phyloP scores from a whole-genome alignment of 2,888 invertebrate species.

The Cosmia trapezina region DNA sequence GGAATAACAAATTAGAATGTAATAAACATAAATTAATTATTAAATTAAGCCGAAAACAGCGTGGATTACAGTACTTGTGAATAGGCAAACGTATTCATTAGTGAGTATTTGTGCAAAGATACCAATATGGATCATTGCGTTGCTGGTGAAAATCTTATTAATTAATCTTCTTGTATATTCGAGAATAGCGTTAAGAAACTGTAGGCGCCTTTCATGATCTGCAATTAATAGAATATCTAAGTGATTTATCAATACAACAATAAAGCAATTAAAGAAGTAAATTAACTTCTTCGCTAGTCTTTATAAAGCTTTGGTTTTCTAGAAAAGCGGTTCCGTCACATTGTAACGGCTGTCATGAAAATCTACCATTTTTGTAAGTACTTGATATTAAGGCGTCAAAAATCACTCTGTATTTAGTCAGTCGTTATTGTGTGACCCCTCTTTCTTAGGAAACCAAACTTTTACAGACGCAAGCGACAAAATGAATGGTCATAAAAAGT shows the following conservation, averaged over 20 bases:
- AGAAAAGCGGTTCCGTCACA: not conserved
- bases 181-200: conserved; percentile 81
- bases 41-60: not conserved
- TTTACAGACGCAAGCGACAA: not conserved
- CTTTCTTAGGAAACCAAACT: not conserved
- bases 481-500: not conserved
- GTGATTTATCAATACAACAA: conserved; percentile 6
- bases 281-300: not conserved
- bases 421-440: not conserved
- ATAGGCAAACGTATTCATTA: conserved; percentile 14
- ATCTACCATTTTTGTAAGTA: not conserved
- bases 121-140: conserved; percentile 13
- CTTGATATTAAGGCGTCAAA: not conserved
- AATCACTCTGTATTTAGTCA: not conserved
- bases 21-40: conserved; percentile 16
- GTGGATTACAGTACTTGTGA: conserved; percentile 3
- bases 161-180: conserved; percentile 71
- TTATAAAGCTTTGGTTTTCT: not conserved
- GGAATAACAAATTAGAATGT: conserved; percentile 4
- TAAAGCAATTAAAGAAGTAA: not conserved
- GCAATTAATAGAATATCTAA: conserved; percentile 56
- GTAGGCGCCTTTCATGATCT: conserved; percentile 81
- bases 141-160: conserved; percentile 28
- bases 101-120: conserved; percentile 12
- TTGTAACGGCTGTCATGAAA: not conserved